Conservation (phyloP, 2,888 invertebrate genomes). For the Rhagium mordax region DNA sequence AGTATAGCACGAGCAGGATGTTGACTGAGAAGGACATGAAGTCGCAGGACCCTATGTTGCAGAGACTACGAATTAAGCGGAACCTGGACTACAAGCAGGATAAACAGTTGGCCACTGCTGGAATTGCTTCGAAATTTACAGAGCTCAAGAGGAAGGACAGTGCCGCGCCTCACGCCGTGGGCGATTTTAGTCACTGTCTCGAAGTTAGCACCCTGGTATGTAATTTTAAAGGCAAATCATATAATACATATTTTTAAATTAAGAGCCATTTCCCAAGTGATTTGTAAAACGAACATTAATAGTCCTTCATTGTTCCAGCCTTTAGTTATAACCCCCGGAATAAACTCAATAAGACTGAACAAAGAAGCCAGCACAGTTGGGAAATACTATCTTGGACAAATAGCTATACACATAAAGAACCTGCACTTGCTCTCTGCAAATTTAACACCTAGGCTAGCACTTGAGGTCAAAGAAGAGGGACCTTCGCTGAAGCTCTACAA, state of each 20-base stretch:
- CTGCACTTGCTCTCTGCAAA: conserved; percentile 82
- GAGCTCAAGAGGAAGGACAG: conserved; percentile 81
- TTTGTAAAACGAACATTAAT: background rate
- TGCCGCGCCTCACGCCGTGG: conserved; percentile 50
- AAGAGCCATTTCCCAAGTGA: too few species aligned
- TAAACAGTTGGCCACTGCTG: conserved; percentile 82
- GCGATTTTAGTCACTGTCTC: conserved; percentile 60
- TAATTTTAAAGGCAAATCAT: conserved; percentile 16
- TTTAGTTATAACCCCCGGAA: conserved; percentile 73
- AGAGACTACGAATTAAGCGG: conserved; percentile 78
- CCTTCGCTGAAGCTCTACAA: conserved; percentile 71
- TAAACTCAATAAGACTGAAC: conserved; percentile 76
- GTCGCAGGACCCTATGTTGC: conserved; percentile 74
- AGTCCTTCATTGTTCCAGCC: conserved; percentile 59
- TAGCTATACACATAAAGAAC: conserved; percentile 78
- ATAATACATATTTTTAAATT: too few species aligned
- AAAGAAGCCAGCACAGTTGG: conserved; percentile 78
- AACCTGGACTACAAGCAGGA: conserved; percentile 88
- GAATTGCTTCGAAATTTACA: conserved; percentile 79
- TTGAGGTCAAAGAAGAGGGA: conserved; percentile 69
- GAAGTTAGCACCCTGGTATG: conserved; percentile 63
- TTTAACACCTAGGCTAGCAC: conserved; percentile 72
- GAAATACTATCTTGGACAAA: conserved; percentile 80
- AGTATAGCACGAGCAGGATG: conserved; percentile 70
- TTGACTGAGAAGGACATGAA: conserved; percentile 74